Percentiles rank a stretch among this genome's conserved stretches.
phyloP scores from a whole-genome alignment of 2,888 invertebrate species.

The Chrysomela aeneicollis region DNA sequence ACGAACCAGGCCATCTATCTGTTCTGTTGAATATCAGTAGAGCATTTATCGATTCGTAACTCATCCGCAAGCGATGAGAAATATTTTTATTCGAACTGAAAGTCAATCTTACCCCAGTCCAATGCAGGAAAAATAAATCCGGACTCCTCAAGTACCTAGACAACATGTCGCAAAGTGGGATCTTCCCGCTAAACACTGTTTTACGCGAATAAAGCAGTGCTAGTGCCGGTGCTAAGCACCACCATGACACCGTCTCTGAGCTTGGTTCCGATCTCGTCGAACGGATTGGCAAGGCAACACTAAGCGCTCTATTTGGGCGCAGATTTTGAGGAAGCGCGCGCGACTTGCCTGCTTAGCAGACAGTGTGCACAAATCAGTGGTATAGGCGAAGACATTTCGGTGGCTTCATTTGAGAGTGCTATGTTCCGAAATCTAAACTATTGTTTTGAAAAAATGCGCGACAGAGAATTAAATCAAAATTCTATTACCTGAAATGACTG shows the following conservation, averaged over 20 bases:
- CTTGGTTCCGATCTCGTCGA: constrained; percentile 34
- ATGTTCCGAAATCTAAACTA: too few species aligned
- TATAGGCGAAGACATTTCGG: constrained; percentile 28
- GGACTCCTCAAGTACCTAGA: constrained; percentile 34
- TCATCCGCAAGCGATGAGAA: too few species aligned
- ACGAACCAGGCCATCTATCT: background rate
- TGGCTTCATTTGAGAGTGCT: too few species aligned
- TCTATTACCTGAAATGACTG: too few species aligned
- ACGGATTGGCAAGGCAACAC: constrained; percentile 35
- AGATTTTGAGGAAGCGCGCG: constrained; percentile 44
- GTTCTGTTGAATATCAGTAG: background rate
- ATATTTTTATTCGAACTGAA: too few species aligned
- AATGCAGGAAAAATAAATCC: constrained; percentile 44
- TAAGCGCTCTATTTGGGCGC: constrained; percentile 46
- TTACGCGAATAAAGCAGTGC: constrained; percentile 44
- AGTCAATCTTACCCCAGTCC: constrained; percentile 47
- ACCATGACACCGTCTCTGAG: background rate
- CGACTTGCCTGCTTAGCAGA: constrained; percentile 23
- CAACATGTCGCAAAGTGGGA: constrained; percentile 32
- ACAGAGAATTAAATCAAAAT: too few species aligned
- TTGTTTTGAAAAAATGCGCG: too few species aligned
- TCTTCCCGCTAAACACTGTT: constrained; percentile 39
- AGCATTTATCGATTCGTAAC: too few species aligned
- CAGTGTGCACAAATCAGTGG: constrained; percentile 35
- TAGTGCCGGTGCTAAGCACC: constrained; percentile 22